These are phyloP conservation scores for Benthosema pterotum DNA, from an alignment of 2,797 vertebrate species.

Conservation along the genomic window DNA sequence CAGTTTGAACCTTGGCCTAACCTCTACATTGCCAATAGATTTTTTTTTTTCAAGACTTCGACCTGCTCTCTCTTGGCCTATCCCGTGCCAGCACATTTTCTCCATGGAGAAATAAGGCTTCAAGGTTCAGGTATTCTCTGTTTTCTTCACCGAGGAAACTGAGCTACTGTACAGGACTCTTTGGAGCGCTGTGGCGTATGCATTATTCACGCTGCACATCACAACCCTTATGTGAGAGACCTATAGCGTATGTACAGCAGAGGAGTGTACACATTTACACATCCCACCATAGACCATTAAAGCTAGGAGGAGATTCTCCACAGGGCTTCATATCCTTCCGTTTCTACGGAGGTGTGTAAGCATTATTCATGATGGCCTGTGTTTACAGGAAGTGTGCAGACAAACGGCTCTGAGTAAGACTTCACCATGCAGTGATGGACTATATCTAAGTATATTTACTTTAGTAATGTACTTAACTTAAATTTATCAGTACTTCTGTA, in stretches of 20 bases:
- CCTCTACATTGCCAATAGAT: background rate
- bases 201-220: conserved; percentile 56
- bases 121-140: conserved; percentile 3
- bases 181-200: conserved; percentile 14
- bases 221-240: conserved; percentile 34
- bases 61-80: no score
- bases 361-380: conserved; percentile 58
- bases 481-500: no score
- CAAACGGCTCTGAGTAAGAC: conserved; percentile 45
- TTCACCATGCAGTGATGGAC: conserved; percentile 4
- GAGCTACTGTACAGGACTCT: no score
- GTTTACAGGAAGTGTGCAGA: conserved; percentile 21
- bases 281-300: conserved; percentile 47
- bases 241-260: conserved; percentile 28
- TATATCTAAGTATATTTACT: no score
- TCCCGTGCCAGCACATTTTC: no score
- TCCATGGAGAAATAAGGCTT: conserved; percentile 20
- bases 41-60: conserved; percentile 13
- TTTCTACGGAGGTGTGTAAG: conserved; percentile 14
- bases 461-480: no score
- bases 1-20: background rate
- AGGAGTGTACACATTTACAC: conserved; percentile 34
- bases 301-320: conserved; percentile 29
- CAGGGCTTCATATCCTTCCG: background rate
- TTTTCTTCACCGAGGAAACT: no score